phyloP scores from a whole-genome alignment of 1,140 invertebrate genomes.

The Caerostris extrusa region DNA sequence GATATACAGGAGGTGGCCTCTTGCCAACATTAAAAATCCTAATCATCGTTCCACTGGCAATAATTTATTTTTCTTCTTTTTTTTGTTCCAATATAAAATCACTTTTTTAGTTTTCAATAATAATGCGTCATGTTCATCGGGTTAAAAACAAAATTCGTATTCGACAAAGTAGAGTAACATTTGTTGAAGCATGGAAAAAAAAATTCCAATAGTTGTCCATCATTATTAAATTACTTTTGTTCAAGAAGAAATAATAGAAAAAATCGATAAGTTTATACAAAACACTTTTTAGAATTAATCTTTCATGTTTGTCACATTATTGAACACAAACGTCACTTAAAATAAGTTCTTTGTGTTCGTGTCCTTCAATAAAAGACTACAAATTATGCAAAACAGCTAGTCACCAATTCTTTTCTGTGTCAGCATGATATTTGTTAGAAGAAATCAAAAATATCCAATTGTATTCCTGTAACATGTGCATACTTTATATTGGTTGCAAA shows the following conservation, averaged over 20 bases:
- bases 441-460: too few species aligned
- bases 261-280: background rate
- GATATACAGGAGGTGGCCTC: conserved; percentile 36
- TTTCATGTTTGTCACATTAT: too few species aligned
- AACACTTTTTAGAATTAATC: background rate
- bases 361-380: too few species aligned
- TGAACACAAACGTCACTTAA: too few species aligned
- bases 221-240: background rate
- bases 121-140: too few species aligned
- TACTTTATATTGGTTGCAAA: too few species aligned
- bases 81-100: background rate
- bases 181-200: background rate
- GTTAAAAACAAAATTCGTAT: too few species aligned
- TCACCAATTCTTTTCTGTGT: too few species aligned
- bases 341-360: too few species aligned
- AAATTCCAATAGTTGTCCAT: background rate
- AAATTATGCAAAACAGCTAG: too few species aligned
- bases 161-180: background rate
- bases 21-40: conserved; percentile 58
- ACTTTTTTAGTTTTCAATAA: background rate
- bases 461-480: too few species aligned
- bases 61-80: background rate
- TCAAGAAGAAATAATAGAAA: background rate
- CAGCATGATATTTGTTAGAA: too few species aligned
- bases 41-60: conserved; percentile 23